Percentiles rank a stretch among this genome's conserved stretches.
Conservation (phyloP, 2,888 invertebrate species). For the Meloe dianella region DNA sequence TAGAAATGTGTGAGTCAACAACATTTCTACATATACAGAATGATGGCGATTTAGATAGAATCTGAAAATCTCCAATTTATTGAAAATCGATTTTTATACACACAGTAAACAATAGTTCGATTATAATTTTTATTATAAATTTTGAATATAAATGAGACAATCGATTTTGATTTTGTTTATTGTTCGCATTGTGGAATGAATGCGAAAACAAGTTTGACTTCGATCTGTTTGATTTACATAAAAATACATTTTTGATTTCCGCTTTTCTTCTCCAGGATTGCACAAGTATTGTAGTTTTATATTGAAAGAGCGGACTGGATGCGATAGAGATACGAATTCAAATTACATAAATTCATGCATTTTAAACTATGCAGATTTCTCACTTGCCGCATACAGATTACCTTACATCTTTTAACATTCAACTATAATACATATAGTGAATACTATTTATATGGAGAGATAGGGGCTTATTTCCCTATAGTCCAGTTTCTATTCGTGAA, state of each 20-base stretch:
- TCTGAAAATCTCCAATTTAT: constrained; percentile 35
- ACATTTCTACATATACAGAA: constrained; percentile 30
- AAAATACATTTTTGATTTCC: constrained; percentile 36
- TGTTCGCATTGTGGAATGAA: constrained; percentile 13
- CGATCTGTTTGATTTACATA: constrained; percentile 31
- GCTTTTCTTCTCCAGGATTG: background rate
- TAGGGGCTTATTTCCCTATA: constrained; percentile 56
- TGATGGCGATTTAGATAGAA: constrained; percentile 35
- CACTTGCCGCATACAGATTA: constrained; percentile 53
- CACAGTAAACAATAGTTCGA: background rate
- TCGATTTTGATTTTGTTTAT: background rate
- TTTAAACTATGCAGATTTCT: constrained; percentile 57
- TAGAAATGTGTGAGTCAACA: constrained; percentile 38
- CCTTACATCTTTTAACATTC: constrained; percentile 59
- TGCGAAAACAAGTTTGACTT: constrained; percentile 20
- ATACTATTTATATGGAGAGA: constrained; percentile 41
- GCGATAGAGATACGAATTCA: constrained; percentile 43
- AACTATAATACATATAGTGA: constrained; percentile 13
- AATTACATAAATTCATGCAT: constrained; percentile 58
- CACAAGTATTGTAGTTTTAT: constrained; percentile 19
- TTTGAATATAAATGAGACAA: background rate
- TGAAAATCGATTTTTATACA: constrained; percentile 23
- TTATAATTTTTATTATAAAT: background rate
- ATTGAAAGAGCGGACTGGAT: constrained; percentile 6
- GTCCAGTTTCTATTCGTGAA: constrained; percentile 53